Conservation (phyloP, 2,888 invertebrate genomes). For the Noctua comes region DNA sequence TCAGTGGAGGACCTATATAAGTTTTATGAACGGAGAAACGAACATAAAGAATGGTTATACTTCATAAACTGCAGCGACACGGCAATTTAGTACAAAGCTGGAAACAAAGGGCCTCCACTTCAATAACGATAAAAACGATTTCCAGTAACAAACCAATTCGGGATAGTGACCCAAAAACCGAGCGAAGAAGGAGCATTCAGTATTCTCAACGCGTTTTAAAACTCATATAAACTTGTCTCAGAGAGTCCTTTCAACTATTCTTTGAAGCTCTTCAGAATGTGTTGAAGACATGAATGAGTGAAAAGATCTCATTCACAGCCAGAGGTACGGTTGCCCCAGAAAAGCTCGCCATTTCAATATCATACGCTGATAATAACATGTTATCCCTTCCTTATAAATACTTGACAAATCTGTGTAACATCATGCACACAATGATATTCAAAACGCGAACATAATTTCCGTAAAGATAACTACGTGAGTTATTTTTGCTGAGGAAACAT, state of each 20-base stretch:
- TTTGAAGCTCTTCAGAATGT: conserved; percentile 38
- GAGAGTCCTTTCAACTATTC: conserved; percentile 59
- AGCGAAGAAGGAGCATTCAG: conserved; percentile 26
- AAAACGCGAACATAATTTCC: conserved; percentile 42
- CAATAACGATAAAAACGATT: conserved; percentile 51
- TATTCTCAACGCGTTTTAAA: conserved; percentile 55
- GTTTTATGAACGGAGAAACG: conserved; percentile 46
- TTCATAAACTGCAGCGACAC: conserved; percentile 60
- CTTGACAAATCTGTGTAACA: conserved; percentile 31
- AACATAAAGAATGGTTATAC: conserved; percentile 49
- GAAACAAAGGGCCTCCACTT: conserved; percentile 39
- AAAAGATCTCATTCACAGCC: conserved; percentile 41
- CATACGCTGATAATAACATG: conserved; percentile 34
- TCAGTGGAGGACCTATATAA: conserved; percentile 14
- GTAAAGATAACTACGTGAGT: conserved; percentile 40
- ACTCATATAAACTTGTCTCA: conserved; percentile 56
- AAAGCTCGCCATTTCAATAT: conserved; percentile 38
- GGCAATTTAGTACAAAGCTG: conserved; percentile 45
- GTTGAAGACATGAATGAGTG: conserved; percentile 39
- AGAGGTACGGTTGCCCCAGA: conserved; percentile 3
- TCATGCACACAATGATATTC: conserved; percentile 36
- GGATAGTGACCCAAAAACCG: conserved; percentile 44
- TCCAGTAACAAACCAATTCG: conserved; percentile 52
- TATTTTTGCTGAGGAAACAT: conserved; percentile 47
- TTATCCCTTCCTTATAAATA: conserved; percentile 33